phyloP scores from a whole-genome alignment of 2,113 vertebrate species.

The Sapayoa aenigma region DNA sequence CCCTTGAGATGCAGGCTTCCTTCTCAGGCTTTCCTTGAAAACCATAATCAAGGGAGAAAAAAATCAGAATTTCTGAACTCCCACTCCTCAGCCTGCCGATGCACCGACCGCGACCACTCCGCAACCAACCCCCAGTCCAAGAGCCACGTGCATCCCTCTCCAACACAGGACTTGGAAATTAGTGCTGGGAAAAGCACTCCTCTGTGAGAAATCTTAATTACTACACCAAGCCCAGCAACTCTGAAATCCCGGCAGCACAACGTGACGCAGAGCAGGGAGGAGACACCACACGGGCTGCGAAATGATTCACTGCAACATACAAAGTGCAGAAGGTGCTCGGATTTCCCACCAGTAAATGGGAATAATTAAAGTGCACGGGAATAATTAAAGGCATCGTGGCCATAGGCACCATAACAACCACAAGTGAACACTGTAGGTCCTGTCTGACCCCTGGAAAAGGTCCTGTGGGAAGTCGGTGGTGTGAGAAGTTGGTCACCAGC shows the following conservation, averaged over 20 bases:
- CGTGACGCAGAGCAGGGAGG: background rate
- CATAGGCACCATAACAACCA: background rate
- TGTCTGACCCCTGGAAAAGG: background rate
- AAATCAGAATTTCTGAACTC: background rate
- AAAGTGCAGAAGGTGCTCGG: background rate
- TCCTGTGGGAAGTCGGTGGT: background rate
- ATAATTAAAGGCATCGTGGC: background rate
- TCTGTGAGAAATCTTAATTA: background rate
- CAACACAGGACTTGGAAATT: background rate
- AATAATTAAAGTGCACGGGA: background rate
- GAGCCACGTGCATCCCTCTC: background rate
- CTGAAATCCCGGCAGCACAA: background rate
- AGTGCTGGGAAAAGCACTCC: background rate
- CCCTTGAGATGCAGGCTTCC: background rate
- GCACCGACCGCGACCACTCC: background rate
- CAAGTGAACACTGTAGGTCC: background rate
- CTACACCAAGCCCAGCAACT: background rate
- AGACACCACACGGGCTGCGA: background rate
- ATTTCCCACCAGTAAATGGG: slow-evolving; percentile 1
- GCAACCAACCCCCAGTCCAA: accelerated
- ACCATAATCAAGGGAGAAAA: background rate
- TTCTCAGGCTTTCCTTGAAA: background rate
- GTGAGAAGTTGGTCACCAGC: background rate
- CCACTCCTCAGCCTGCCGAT: background rate
- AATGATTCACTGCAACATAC: background rate